A percentile compares a stretch with the other conserved stretches of the same genome.
phyloP scores from a whole-genome alignment of 2,797 vertebrate genomes.

The Pseudochromis fuscus region DNA sequence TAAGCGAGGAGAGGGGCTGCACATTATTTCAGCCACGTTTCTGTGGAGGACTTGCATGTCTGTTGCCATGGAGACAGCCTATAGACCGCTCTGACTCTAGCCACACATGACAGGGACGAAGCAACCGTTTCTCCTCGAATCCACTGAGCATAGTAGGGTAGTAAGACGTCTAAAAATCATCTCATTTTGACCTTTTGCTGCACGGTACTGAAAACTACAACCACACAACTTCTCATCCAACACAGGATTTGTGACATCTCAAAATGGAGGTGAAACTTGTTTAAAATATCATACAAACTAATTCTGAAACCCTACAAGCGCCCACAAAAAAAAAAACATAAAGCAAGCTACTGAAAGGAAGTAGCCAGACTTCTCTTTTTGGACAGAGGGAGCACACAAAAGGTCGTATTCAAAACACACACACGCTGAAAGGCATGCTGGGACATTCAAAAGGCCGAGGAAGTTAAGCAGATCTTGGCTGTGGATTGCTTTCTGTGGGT shows the following conservation, averaged over 20 bases:
- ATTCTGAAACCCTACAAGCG: slow-evolving; percentile 16
- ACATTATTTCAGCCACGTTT: slow-evolving; percentile 4
- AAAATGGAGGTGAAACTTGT: background rate
- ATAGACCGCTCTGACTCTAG: slow-evolving; percentile 19
- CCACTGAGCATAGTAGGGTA: no score
- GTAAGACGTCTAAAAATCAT: no score
- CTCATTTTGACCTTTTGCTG: no score
- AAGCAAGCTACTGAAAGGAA: slow-evolving; percentile 54
- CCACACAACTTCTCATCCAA: background rate
- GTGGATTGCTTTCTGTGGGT: background rate
- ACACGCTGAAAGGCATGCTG: slow-evolving; percentile 60
- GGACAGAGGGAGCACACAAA: slow-evolving; percentile 43
- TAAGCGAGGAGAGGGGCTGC: background rate
- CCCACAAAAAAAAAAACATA: no score
- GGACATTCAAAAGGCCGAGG: slow-evolving; percentile 58
- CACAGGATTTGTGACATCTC: slow-evolving; percentile 13
- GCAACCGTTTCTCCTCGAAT: no score
- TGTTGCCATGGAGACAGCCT: slow-evolving; percentile 62
- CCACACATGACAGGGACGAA: slow-evolving; percentile 6
- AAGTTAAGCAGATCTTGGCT: slow-evolving; percentile 49
- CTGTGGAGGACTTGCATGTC: slow-evolving; percentile 8
- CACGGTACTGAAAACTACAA: no score
- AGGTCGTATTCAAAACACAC: slow-evolving; percentile 51
- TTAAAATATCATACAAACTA: background rate
- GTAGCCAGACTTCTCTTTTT: slow-evolving; percentile 60